Evolutionary conservation across 1,140 invertebrate species (phyloP).

Genomic region (Rhysida immarginata): DNA sequence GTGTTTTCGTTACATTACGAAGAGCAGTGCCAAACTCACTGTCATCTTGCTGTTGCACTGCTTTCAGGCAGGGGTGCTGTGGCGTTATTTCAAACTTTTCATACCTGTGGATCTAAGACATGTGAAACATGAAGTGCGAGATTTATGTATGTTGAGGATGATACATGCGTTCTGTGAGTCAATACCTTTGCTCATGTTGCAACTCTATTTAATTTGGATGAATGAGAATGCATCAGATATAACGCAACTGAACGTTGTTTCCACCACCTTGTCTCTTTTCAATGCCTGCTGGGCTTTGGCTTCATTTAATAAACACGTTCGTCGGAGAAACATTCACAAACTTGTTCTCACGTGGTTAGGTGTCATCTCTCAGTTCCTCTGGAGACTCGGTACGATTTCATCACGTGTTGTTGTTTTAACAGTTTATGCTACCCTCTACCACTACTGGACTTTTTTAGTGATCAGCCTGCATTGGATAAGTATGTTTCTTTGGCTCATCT

Average conservation of each 20-base stretch:
- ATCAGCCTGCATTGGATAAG: constrained; percentile 63
- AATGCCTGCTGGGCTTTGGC: constrained; percentile 79
- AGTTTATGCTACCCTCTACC: constrained; percentile 69
- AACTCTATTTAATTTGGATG: constrained; percentile 49
- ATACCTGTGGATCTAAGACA: constrained; percentile 65
- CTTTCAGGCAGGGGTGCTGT: constrained; percentile 64
- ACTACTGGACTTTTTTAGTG: constrained; percentile 65
- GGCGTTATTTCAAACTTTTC: constrained; percentile 74
- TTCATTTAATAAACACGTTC: constrained; percentile 75
- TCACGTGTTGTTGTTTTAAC: constrained; percentile 62
- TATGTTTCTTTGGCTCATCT: constrained; percentile 72
- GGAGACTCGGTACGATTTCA: constrained; percentile 70
- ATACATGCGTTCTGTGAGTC: constrained; percentile 76
- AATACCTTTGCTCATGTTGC: constrained; percentile 68
- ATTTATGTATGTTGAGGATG: constrained; percentile 59
- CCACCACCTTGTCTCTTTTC: constrained; percentile 60
- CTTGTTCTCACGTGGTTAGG: constrained; percentile 75
- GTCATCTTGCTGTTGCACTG: not conserved
- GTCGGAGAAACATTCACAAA: constrained; percentile 59
- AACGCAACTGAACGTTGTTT: constrained; percentile 62
- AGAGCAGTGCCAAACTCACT: not conserved
- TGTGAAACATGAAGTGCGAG: constrained; percentile 66
- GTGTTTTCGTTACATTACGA: constrained; percentile 34
- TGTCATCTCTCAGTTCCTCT: constrained; percentile 66
- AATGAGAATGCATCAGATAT: constrained; percentile 37